These are phyloP conservation scores for Procambarus clarkii DNA, from an alignment of 1,140 invertebrate genomes.

Conservation along the genomic window DNA sequence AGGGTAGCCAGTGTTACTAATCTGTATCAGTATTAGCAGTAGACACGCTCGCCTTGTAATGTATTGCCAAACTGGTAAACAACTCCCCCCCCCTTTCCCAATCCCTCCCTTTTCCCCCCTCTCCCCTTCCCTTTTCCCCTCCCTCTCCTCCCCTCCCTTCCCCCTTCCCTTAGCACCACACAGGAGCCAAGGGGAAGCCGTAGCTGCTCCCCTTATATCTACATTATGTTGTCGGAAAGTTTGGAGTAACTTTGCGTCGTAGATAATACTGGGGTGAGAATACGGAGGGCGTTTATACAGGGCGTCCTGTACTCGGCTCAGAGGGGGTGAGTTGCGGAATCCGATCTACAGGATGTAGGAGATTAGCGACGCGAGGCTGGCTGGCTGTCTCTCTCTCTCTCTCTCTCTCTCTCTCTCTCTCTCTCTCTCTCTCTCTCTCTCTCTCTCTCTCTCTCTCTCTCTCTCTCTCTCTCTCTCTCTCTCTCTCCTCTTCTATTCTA, in stretches of 20 bases:
- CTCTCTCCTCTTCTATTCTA: not conserved
- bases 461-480: conserved; percentile 17
- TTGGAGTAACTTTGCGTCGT: not conserved
- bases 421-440: not conserved
- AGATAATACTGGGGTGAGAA: too few species aligned
- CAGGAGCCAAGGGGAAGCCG: not conserved
- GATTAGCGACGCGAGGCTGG: conserved; percentile 32
- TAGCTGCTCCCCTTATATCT: too few species aligned
- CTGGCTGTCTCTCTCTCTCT: not conserved
- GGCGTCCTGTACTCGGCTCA: not conserved
- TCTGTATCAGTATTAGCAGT: not conserved
- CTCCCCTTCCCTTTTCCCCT: not conserved
- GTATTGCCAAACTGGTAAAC: too few species aligned
- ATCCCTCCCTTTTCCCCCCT: not conserved
- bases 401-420: not conserved
- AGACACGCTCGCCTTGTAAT: too few species aligned
- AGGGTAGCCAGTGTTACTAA: not conserved
- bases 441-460: not conserved
- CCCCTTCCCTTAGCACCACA: not conserved
- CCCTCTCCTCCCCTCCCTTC: too few species aligned
- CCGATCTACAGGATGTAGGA: conserved; percentile 40
- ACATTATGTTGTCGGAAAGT: too few species aligned
- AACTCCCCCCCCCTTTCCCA: not conserved
- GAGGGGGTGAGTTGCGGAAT: conserved; percentile 41
- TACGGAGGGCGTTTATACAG: too few species aligned